These are phyloP conservation scores for Anoplophora glabripennis DNA, from an alignment of 1,140 invertebrate genomes.

Conservation along the genomic window DNA sequence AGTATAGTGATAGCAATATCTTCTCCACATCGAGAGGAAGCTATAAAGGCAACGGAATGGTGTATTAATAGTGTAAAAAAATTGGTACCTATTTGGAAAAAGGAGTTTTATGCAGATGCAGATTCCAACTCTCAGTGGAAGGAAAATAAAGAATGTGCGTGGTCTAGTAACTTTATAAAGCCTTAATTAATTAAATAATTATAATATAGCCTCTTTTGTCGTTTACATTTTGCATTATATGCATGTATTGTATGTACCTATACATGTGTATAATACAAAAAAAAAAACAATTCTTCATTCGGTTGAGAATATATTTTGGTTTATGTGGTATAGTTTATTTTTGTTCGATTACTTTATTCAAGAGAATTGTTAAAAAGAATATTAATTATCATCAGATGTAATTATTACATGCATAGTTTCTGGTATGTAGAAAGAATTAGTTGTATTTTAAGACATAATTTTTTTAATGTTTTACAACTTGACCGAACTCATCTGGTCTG, in stretches of 20 bases:
- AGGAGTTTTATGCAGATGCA: conserved; percentile 77
- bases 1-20: conserved; percentile 90
- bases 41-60: conserved; percentile 77
- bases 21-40: conserved; percentile 80
- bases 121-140: conserved; percentile 61
- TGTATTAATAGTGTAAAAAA: conserved; percentile 85
- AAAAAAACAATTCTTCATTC: not conserved
- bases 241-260: too few species aligned
- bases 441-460: too few species aligned
- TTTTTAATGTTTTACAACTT: too few species aligned
- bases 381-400: too few species aligned
- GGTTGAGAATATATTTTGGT: not conserved
- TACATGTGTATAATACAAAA: not conserved
- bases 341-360: not conserved
- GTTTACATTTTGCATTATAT: too few species aligned
- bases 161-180: conserved; percentile 50
- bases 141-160: conserved; percentile 75
- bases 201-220: not conserved
- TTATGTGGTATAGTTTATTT: not conserved
- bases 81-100: conserved; percentile 94
- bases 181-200: conserved; percentile 10
- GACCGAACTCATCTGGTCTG: too few species aligned
- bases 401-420: too few species aligned
- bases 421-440: too few species aligned
- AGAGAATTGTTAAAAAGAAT: too few species aligned